Evolutionary conservation across 2,113 vertebrate species (phyloP).

Genomic region (Festucalex cinctus): DNA sequence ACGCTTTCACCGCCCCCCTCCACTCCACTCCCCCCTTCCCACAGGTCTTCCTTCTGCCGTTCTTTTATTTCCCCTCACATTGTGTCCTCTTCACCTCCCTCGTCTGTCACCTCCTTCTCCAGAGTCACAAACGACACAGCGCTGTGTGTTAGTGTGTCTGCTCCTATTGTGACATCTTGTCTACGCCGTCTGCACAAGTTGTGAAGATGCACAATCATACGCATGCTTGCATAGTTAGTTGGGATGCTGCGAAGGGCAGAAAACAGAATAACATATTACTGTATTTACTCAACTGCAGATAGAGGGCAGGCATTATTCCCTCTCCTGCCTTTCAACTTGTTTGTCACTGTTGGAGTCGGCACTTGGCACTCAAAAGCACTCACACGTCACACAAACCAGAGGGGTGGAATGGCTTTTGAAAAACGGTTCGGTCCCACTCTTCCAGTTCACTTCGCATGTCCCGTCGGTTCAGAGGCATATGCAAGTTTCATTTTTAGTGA

Average conservation of each 20-base stretch:
- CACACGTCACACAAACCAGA: too few relatives aligned
- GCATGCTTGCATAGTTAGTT: neutral
- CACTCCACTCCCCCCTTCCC: neutral
- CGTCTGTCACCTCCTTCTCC: neutral
- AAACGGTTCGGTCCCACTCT: too few relatives aligned
- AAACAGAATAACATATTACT: neutral
- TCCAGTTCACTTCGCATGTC: too few relatives aligned
- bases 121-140: neutral
- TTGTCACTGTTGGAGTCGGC: too few relatives aligned
- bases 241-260: neutral
- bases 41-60: neutral
- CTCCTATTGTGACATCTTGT: slow-evolving; percentile 13
- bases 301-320: too few relatives aligned
- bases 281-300: neutral
- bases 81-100: neutral
- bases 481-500: too few relatives aligned
- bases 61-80: neutral
- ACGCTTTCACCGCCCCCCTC: too few relatives aligned
- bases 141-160: neutral
- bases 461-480: too few relatives aligned
- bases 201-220: slow-evolving; percentile 4
- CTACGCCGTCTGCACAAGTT: slow-evolving; percentile 1
- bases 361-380: too few relatives aligned
- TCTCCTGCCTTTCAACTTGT: too few relatives aligned
- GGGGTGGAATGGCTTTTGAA: too few relatives aligned